These are phyloP conservation scores for Heliothis peltigera DNA, from an alignment of 2,888 invertebrate genomes.

Conservation along the genomic window DNA sequence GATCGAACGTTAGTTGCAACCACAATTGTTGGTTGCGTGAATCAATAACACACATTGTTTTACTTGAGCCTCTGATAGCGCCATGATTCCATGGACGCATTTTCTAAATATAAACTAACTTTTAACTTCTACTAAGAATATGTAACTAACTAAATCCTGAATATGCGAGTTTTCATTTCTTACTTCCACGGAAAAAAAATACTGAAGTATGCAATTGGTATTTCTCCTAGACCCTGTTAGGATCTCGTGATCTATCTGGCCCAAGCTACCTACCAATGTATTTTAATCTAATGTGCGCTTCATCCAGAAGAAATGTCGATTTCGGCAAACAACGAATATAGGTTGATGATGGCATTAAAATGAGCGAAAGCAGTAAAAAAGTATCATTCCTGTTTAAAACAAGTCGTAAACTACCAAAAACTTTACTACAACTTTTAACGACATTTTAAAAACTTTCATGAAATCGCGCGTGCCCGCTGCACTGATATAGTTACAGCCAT, in stretches of 20 bases:
- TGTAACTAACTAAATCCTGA: too few species aligned
- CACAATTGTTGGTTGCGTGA: conserved; percentile 51
- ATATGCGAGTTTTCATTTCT: too few species aligned
- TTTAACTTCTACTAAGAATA: too few species aligned
- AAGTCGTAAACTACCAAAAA: conserved; percentile 51
- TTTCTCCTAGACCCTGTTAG: background rate
- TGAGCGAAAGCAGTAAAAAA: conserved; percentile 53
- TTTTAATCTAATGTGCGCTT: background rate
- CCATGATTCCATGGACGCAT: background rate
- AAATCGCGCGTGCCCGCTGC: conserved; percentile 12
- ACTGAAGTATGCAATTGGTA: too few species aligned
- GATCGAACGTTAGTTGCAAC: conserved; percentile 58
- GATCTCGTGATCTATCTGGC: background rate
- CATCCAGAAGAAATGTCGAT: conserved; percentile 10
- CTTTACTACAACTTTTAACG: conserved; percentile 44
- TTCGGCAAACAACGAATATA: conserved; percentile 38
- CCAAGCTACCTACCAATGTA: background rate
- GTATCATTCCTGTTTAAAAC: conserved; percentile 51
- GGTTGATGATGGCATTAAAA: conserved; percentile 57
- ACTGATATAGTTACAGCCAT: conserved; percentile 21
- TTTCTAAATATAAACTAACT: background rate
- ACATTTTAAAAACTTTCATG: conserved; percentile 48
- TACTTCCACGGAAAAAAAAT: too few species aligned
- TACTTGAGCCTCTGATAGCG: conserved; percentile 23
- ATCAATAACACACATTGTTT: conserved; percentile 49